Base-by-base conservation (phyloP, 2,113 vertebrate species). In the Recurvirostra avosetta region DNA sequence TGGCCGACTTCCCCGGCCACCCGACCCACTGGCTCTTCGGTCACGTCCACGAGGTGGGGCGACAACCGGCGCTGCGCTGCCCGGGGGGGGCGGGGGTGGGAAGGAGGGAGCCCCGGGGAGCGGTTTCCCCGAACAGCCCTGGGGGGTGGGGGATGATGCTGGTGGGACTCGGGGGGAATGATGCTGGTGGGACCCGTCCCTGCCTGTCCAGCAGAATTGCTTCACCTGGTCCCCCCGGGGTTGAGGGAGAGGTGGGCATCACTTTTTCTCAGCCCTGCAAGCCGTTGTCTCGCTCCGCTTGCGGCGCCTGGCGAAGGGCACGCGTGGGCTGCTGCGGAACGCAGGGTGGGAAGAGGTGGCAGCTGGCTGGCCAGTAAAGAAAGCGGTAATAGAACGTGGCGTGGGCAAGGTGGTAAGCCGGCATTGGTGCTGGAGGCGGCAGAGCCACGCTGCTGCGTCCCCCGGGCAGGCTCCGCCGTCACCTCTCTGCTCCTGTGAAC, bases 21-120 rank as follows among this genome's bases (percentile, higher is more conserved):
- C 98, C 98, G 2, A 86, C 91, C 0, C 98, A 99, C 77, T 99
- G 99, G 99, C 95, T 99, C 12, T 96, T 98, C 3, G 98, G 99
- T 7, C 98, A 99, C 52, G 88, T 98, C 11, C 94, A 87, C 0
- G 98, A 99, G 98, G 98, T 99, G 98, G 23, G 94, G 36, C 15
- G 8, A 50, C 34, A 84, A 20, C 15, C 53, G 68, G 50, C 17
- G 9, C 25, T 36, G 82, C 41, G 1, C 36, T 11, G 62, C 66
- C 52, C 25, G 40, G 3, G 49, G n/a, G 8, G 40, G n/a, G n/a
- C n/a, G n/a, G 3, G 49, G 45, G 11, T 3, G 47, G 32, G 4
- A 4, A 8, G 52, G n/a, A 25, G 55, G 6, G 15, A 27, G 5
- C 4, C 84, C 9, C 12, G 55, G 40, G 40, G 43, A 53, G 40